These are phyloP conservation scores for Propithecus deckenii DNA, from an alignment of 2,797 vertebrate species.

Conservation along the genomic window DNA sequence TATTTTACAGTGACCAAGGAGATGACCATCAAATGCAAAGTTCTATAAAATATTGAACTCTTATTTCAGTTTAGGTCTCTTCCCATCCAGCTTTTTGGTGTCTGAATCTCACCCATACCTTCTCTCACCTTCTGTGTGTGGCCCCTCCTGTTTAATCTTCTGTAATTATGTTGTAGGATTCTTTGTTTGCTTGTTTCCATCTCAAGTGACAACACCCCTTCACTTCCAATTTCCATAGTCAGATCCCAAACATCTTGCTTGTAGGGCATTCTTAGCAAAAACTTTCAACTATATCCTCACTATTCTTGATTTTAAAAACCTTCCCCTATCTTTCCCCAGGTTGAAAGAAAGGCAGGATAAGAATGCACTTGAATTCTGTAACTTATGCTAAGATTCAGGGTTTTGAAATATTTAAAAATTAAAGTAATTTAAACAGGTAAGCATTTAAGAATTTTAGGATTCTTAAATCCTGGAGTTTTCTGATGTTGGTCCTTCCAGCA, in stretches of 20 bases:
- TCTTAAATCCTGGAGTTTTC: too few species aligned
- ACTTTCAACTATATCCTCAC: background rate
- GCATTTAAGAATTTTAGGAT: background rate
- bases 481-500: too few species aligned
- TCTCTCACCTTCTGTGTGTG: background rate
- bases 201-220: background rate
- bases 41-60: background rate
- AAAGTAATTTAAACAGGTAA: background rate
- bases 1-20: background rate
- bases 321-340: background rate
- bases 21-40: background rate
- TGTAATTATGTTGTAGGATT: background rate
- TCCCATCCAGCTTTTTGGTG: background rate
- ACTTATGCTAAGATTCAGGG: background rate
- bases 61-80: background rate
- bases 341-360: background rate
- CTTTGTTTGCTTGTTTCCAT: background rate
- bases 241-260: background rate
- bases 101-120: background rate
- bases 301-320: background rate
- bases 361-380: background rate
- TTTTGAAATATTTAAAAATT: background rate
- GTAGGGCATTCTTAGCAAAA: background rate
- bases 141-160: background rate
- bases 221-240: background rate